Evolutionary conservation across 2,888 invertebrate species (phyloP), one percentile per base, ranked within the genome.

Genomic region (Caenorhabditis becei): DNA sequence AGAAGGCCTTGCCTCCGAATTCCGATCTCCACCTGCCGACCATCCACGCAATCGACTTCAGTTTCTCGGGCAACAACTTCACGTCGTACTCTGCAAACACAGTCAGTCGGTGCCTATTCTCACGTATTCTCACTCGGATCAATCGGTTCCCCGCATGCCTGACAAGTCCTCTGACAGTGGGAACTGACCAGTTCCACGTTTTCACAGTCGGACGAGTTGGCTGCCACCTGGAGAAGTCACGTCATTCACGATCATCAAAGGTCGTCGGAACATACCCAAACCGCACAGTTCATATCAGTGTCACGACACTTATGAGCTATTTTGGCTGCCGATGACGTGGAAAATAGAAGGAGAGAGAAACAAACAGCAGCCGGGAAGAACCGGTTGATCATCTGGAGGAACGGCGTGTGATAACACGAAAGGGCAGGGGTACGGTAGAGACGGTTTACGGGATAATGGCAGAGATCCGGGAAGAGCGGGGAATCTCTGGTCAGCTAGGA

Each of bases 1-100:
- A 91, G 62, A 87, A 86, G 4, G 90, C 90, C 65, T 88, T 89
- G 16, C 89, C 89, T 2, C 89, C 89, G 54, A 91, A 91, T 51
- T 91, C 91, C 8, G 86, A 86, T 58, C 90, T 54, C 91, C 91
- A 91, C 77, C 80, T 82, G 18, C 91, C 91, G 2, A 91, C 83
- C 79, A 91, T 82, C 82, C 89, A 91, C 4, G 90, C 90, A 32
- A 91, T 70, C 14, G 87, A 82, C 32, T 83, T 82, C 58, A 91
- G 65, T 18, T 87, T 77, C 20, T 61, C 49, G 1, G 89, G 90
- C 53, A 90, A 67, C 0, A 69, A 75, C 1, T 69, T 75, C 18
- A 89, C 77, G 54, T 91, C 89, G 81, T 90, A 91, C 72, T 84
- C 91, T 90, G 59, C 56, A 65, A 49, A 70, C 1, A 7, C 32